Evolutionary conservation across 2,888 invertebrate species (phyloP).

Genomic region (Aphodius granarius): DNA sequence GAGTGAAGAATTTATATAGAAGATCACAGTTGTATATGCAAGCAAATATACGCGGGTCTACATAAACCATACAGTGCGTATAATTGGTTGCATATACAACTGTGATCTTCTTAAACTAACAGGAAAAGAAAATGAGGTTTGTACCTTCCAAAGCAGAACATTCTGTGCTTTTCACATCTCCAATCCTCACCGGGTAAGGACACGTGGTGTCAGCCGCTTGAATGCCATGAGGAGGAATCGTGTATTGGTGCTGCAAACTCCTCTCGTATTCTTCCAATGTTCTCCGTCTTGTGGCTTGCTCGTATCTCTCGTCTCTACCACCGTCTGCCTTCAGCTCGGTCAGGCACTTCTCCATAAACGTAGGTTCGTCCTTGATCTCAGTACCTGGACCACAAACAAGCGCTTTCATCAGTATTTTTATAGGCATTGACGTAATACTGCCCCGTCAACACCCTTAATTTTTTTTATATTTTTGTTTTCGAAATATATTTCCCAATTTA

Average conservation of each 20-base stretch:
- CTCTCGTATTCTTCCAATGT: slow-evolving; percentile 47
- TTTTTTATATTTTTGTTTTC: neutral
- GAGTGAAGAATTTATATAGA: too few relatives aligned
- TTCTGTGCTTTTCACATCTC: slow-evolving; percentile 42
- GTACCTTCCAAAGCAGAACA: slow-evolving; percentile 43
- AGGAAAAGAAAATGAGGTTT: too few relatives aligned
- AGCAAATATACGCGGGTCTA: too few relatives aligned
- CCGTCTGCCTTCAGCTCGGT: slow-evolving; percentile 38
- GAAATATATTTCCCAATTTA: too few relatives aligned
- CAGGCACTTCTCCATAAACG: slow-evolving; percentile 48
- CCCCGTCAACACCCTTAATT: neutral
- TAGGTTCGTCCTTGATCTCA: slow-evolving; percentile 37
- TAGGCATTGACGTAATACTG: too few relatives aligned
- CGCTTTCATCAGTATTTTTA: too few relatives aligned
- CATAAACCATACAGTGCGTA: too few relatives aligned
- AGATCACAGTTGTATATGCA: too few relatives aligned
- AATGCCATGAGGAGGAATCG: slow-evolving; percentile 48
- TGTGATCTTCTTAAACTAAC: too few relatives aligned
- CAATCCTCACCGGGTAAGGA: slow-evolving; percentile 43
- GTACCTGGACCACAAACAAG: slow-evolving; percentile 27
- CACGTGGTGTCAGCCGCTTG: slow-evolving; percentile 46
- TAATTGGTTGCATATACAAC: too few relatives aligned
- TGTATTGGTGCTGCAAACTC: slow-evolving; percentile 40
- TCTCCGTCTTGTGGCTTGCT: slow-evolving; percentile 36
- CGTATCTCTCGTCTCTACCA: slow-evolving; percentile 37